phyloP scores from a whole-genome alignment of 2,797 vertebrate genomes.

The Tympanoctomys barrerae region DNA sequence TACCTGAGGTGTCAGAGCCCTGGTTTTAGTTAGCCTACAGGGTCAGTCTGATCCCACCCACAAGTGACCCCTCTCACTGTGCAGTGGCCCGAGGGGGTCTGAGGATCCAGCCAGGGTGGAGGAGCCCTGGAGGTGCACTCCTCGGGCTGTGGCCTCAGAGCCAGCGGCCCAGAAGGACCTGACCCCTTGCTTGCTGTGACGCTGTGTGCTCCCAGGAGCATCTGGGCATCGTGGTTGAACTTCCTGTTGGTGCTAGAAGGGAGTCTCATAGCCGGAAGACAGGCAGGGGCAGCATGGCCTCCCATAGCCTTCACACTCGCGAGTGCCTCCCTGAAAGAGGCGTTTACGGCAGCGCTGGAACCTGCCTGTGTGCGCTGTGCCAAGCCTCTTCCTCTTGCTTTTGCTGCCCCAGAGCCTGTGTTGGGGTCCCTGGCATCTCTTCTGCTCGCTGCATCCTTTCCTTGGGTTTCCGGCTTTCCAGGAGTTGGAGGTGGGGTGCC shows the following conservation, averaged over 20 bases:
- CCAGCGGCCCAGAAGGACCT: not conserved
- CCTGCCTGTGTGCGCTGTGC: not conserved
- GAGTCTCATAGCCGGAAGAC: not conserved
- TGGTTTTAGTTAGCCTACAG: not conserved
- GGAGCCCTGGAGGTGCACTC: not conserved
- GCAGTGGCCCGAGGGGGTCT: not conserved
- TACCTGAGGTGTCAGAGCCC: not conserved
- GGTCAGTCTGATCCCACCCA: not conserved
- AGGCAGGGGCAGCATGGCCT: not conserved
- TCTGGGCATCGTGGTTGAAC: not conserved
- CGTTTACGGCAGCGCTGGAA: not conserved
- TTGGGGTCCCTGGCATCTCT: not conserved
- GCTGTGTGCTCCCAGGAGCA: not conserved
- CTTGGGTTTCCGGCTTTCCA: not conserved
- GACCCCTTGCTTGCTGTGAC: not conserved
- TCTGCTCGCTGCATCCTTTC: not conserved
- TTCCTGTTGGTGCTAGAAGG: not conserved
- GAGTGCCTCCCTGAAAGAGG: not conserved
- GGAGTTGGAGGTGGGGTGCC: not conserved
- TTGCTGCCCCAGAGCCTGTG: not conserved
- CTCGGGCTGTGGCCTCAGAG: not conserved
- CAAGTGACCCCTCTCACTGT: not conserved
- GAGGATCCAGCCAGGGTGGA: not conserved
- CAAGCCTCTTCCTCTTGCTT: not conserved
- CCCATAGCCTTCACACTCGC: not conserved